A percentile compares a stretch with the other conserved stretches of the same genome.
Evolutionary conservation across 2,113 vertebrate species (phyloP).

Genomic region (Myocastor coypus): DNA sequence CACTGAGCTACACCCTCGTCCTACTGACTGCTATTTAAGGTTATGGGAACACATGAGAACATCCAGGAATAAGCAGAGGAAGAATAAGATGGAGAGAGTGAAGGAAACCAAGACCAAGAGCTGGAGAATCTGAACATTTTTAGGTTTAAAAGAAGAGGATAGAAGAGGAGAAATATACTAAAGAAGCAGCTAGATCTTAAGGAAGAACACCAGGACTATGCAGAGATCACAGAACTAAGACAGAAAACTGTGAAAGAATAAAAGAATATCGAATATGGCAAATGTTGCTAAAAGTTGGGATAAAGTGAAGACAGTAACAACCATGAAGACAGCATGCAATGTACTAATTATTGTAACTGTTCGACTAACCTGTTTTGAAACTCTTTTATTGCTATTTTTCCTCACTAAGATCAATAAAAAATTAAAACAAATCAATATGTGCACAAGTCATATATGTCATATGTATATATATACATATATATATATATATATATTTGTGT

Average conservation of each 20-base stretch:
- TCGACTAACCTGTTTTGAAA: too few species aligned
- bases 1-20: not conserved
- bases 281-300: not conserved
- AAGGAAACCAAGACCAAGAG: not conserved
- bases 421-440: too few species aligned
- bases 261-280: not conserved
- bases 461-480: not conserved
- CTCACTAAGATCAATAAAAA: too few species aligned
- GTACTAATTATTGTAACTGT: too few species aligned
- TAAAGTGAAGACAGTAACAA: not conserved
- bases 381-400: too few species aligned
- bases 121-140: not conserved
- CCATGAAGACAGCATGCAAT: too few species aligned
- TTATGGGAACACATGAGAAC: not conserved
- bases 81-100: not conserved
- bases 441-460: too few species aligned
- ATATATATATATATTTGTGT: too few species aligned
- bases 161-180: not conserved
- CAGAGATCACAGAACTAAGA: not conserved
- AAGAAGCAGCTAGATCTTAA: not conserved
- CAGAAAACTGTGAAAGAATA: slow-evolving; percentile 4
- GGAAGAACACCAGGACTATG: not conserved
- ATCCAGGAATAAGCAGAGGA: not conserved
- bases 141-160: not conserved
- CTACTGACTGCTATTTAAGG: not conserved